A percentile compares a stretch with the other conserved stretches of the same genome.
Evolutionary conservation across 2,113 vertebrate species (phyloP).

Genomic region (Columba livia): DNA sequence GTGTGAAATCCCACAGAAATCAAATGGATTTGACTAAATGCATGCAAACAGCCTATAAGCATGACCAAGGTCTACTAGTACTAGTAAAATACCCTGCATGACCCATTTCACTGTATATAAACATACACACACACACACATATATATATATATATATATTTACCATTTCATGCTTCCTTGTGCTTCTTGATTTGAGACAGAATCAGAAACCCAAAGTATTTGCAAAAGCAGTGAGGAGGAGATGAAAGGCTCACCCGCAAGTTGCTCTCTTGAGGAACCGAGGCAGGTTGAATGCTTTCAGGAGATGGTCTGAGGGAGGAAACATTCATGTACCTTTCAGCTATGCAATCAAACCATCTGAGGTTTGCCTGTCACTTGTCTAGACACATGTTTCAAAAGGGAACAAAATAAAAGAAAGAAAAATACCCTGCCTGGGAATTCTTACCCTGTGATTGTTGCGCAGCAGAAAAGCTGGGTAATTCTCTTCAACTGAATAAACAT

Average conservation of each 20-base stretch:
- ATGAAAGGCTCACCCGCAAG: not conserved
- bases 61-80: not conserved
- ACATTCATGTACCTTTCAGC: not conserved
- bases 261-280: not conserved
- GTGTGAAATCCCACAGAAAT: not conserved
- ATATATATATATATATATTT: not conserved
- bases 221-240: not conserved
- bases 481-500: constrained; percentile 49
- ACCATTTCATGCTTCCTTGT: not conserved
- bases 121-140: too few species aligned
- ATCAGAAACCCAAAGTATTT: not conserved
- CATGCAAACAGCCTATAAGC: not conserved
- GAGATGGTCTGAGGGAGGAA: not conserved
- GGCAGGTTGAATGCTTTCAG: not conserved
- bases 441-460: not conserved
- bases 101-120: not conserved
- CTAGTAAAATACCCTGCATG: not conserved
- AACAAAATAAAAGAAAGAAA: constrained; percentile 23
- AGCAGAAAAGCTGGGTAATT: constrained; percentile 31
- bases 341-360: not conserved
- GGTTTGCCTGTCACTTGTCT: constrained; percentile 29
- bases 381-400: constrained; percentile 22
- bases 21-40: not conserved
- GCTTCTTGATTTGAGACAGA: not conserved
- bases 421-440: constrained; percentile 46